These are phyloP conservation scores for Diuraphis noxia DNA, from an alignment of 1,140 invertebrate species.

Conservation along the genomic window DNA sequence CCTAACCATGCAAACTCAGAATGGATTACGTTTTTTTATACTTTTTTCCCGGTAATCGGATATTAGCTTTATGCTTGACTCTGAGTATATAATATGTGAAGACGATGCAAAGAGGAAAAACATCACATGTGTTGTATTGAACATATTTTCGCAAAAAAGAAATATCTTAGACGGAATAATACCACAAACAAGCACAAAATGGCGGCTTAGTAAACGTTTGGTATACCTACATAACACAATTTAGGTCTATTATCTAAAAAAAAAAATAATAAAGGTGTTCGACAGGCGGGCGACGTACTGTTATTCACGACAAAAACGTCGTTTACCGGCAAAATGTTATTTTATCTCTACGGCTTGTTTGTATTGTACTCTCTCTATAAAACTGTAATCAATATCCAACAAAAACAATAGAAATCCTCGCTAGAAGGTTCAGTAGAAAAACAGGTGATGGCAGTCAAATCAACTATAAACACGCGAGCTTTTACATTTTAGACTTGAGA, in stretches of 20 bases:
- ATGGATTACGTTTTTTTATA: neutral
- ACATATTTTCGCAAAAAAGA: neutral
- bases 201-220: neutral
- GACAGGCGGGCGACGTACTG: neutral
- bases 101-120: neutral
- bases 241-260: neutral
- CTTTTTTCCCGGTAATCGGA: neutral
- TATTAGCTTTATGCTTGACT: neutral
- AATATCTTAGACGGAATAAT: neutral
- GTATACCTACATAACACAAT: neutral
- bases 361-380: slow-evolving; percentile 26
- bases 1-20: neutral
- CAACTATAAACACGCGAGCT: neutral
- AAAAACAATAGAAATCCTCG: neutral
- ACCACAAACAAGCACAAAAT: neutral
- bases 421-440: neutral
- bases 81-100: neutral
- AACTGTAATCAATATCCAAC: slow-evolving; percentile 30
- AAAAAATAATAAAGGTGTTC: slow-evolving; percentile 1
- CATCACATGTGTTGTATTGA: neutral
- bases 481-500: neutral
- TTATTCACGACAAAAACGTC: neutral
- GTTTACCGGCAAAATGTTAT: slow-evolving; percentile 22
- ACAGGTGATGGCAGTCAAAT: neutral
- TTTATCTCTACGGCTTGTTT: slow-evolving; percentile 5